Percentiles rank a stretch among this genome's conserved stretches.
Evolutionary conservation across 2,888 invertebrate genomes (phyloP).

Genomic region (Salpingus planirostris): DNA sequence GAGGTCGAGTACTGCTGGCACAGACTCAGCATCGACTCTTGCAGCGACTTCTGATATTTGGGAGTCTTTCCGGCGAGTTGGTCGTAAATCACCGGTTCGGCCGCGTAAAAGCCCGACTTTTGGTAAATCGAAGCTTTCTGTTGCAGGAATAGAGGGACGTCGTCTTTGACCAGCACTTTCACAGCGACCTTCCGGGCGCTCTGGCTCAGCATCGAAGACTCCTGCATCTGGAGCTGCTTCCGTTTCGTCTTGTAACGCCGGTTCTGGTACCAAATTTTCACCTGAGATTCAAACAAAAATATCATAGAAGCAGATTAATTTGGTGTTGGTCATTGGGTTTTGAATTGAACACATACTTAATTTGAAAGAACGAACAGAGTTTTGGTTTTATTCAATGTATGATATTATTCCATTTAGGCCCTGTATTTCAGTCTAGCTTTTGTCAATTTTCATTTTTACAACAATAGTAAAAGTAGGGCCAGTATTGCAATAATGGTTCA

Average conservation of each 20-base stretch:
- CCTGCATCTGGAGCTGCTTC: constrained; percentile 81
- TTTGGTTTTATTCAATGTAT: no score
- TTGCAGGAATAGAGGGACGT: constrained; percentile 50
- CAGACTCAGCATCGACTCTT: constrained; percentile 39
- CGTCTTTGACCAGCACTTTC: constrained; percentile 82
- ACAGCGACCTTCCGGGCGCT: constrained; percentile 83
- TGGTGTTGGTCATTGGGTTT: no score
- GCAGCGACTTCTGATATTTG: constrained; percentile 37
- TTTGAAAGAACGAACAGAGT: no score
- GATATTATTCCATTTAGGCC: no score
- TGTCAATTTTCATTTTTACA: no score
- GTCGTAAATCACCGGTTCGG: constrained; percentile 34
- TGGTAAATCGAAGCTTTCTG: constrained; percentile 27
- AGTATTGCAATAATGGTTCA: no score
- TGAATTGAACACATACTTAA: no score
- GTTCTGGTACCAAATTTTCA: constrained; percentile 66
- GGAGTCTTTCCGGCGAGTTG: constrained; percentile 27
- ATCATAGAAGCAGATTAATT: no score
- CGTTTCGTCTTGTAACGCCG: constrained; percentile 83
- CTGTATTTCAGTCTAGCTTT: no score
- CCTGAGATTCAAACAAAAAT: no score
- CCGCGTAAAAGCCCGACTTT: constrained; percentile 23
- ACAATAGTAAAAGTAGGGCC: no score
- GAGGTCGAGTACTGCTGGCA: constrained; percentile 41
- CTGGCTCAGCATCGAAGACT: constrained; percentile 53